These are phyloP conservation scores for Lamproptera curius DNA, from an alignment of 2,888 invertebrate genomes.

Conservation along the genomic window DNA sequence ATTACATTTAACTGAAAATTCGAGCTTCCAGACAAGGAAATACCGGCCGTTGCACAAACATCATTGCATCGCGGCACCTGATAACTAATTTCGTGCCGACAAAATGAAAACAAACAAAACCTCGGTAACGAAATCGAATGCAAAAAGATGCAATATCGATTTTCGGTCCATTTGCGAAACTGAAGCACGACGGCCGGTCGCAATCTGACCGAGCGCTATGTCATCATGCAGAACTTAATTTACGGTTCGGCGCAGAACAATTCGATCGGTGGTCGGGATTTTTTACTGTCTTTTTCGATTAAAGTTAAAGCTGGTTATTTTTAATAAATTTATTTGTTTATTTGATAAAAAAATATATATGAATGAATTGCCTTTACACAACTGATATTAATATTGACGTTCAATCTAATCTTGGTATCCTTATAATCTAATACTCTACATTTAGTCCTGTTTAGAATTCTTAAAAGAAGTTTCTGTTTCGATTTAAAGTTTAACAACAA, in stretches of 20 bases:
- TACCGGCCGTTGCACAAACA: background rate
- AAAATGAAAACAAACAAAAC: conserved; percentile 10
- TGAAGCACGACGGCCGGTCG: conserved; percentile 11
- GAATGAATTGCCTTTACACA: no score
- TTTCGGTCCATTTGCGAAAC: conserved; percentile 16
- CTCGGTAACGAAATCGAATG: conserved; percentile 10
- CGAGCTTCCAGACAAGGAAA: background rate
- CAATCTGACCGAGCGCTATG: conserved; percentile 13
- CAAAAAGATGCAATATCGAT: conserved; percentile 19
- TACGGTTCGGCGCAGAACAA: conserved; percentile 16
- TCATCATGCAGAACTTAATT: conserved; percentile 19
- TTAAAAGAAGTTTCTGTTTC: no score
- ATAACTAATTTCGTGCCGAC: background rate
- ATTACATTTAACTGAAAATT: no score
- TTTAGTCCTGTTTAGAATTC: no score
- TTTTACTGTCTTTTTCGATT: conserved; percentile 1
- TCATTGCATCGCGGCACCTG: background rate
- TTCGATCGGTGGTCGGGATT: conserved; percentile 9
- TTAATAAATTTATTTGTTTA: no score
- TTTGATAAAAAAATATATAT: no score
- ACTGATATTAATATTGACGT: no score
- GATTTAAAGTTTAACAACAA: no score
- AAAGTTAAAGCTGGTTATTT: no score
- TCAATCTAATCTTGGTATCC: no score
- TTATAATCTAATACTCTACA: no score